Evolutionary conservation across 1,140 invertebrate genomes (phyloP), one percentile per base, ranked within the genome.

Genomic region (Cydia fagiglandana): DNA sequence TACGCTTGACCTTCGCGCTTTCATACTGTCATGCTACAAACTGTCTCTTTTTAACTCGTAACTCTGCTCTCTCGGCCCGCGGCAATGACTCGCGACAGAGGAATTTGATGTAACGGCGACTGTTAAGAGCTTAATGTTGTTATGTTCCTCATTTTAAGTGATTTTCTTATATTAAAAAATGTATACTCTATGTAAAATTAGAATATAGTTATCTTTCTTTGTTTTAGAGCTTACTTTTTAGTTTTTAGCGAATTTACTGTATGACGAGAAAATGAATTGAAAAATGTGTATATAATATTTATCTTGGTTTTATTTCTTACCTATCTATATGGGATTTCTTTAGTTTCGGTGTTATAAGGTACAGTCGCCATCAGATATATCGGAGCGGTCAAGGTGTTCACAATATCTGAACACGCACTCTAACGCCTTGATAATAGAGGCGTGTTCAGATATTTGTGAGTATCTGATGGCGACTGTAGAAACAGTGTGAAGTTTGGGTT

Each of bases 121-220:
- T 73, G 47, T 73, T 47, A 73, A 73, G 41, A 53, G 45, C 73
- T 28, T 73, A 47, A 50, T 47, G n/a, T 45, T 73, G 68, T 73
- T 73, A 50, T 47, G n/a, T 47, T 73, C 73, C 47, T 73, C 73
- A 73, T 53, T 73, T 45, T 73, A 73, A 70, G 66, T 70, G 66
- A 70, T 70, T 70, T 64, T 45, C 73, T 73, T 73, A 45, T 73
- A 53, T 73, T 34, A n/a, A 20, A 24, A 73, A 73, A 50, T 50
- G 41, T 73, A 73, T 73, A 50, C 45, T 73, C 73, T 73, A 73
- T 70, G 34, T 70, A 70, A 70, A 70, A 38, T 70, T 70, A 70
- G 66, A 70, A 24, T 70, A 70, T 70, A 70, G 66, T 70, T 70
- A 61, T 61, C 20, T 70, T 70, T 45, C 66, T n/a, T 70, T 70